phyloP scores from a whole-genome alignment of 2,113 vertebrate genomes.

The Dolichotis patagonum region DNA sequence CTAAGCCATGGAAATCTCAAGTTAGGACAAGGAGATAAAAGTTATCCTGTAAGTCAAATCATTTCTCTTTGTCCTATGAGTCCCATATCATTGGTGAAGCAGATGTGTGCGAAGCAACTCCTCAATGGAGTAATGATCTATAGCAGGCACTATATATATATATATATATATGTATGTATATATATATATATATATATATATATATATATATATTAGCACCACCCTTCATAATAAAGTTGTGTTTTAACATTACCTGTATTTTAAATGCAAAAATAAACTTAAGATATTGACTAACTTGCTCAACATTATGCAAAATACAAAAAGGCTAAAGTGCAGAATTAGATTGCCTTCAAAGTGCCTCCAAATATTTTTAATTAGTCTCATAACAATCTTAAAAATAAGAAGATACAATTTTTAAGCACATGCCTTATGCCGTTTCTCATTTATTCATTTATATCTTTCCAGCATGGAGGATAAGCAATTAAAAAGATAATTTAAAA shows the following conservation, averaged over 20 bases:
- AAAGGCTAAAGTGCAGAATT: background rate
- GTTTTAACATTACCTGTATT: background rate
- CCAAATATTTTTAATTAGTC: background rate
- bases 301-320: background rate
- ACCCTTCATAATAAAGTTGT: background rate
- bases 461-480: background rate
- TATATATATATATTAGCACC: too few relatives aligned
- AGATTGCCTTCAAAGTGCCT: background rate
- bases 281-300: background rate
- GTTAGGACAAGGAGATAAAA: background rate
- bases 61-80: background rate
- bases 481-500: slow-evolving; percentile 14
- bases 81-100: background rate
- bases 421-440: background rate
- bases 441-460: background rate
- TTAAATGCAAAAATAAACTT: background rate
- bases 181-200: too few relatives aligned
- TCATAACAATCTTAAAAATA: too few relatives aligned
- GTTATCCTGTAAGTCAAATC: background rate
- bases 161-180: too few relatives aligned
- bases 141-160: background rate
- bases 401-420: background rate
- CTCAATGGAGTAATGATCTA: background rate
- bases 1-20: background rate
- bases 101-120: background rate